These are phyloP conservation scores for Chaetodon trifascialis DNA, from an alignment of 2,113 vertebrate genomes.

Conservation along the genomic window DNA sequence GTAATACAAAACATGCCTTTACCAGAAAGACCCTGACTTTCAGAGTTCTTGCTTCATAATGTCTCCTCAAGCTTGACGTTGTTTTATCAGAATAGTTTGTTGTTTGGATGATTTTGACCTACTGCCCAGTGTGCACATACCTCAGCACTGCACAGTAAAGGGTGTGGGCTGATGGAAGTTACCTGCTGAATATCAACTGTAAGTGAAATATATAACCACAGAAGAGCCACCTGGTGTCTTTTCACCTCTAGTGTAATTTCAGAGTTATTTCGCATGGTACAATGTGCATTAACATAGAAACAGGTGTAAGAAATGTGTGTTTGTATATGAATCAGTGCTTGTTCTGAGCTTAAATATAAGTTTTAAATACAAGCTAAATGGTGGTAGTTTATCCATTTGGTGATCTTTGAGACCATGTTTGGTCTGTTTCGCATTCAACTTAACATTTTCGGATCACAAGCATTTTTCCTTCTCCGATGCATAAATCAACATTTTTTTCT, in stretches of 20 bases:
- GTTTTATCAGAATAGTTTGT: slow-evolving; percentile 16
- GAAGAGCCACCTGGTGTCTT: background rate
- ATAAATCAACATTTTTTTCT: background rate
- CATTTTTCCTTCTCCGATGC: slow-evolving; percentile 32
- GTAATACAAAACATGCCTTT: slow-evolving; percentile 34
- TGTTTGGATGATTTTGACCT: slow-evolving; percentile 13
- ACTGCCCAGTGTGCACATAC: background rate
- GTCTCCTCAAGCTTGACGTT: slow-evolving; percentile 13
- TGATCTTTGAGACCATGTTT: slow-evolving; percentile 20
- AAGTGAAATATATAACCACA: slow-evolving; percentile 7
- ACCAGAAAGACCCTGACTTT: slow-evolving; percentile 25
- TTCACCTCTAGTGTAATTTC: background rate
- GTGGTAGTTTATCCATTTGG: background rate
- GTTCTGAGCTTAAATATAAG: background rate
- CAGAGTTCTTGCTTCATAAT: slow-evolving; percentile 19
- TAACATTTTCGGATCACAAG: slow-evolving; percentile 19
- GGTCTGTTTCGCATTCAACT: slow-evolving; percentile 23
- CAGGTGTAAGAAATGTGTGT: background rate
- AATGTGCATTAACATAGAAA: background rate
- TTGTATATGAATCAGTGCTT: background rate
- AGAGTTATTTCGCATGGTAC: background rate
- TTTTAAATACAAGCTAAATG: background rate
- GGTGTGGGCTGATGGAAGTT: background rate
- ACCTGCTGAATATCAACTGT: background rate
- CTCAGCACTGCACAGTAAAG: background rate